These are phyloP conservation scores for Fulica atra DNA, from an alignment of 2,113 vertebrate species.

Conservation along the genomic window DNA sequence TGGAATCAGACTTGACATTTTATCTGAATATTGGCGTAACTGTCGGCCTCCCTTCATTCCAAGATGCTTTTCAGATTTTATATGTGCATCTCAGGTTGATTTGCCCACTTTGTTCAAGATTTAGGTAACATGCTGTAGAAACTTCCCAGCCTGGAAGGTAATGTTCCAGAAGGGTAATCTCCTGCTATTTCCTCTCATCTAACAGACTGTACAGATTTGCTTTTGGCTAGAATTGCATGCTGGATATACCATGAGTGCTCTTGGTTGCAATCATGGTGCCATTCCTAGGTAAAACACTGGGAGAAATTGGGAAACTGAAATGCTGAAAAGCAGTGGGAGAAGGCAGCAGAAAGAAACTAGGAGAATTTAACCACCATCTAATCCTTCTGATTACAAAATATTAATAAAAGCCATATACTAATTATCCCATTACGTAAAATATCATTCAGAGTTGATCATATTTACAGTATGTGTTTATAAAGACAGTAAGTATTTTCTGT, in stretches of 20 bases:
- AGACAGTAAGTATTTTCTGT: not conserved
- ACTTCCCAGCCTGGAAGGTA: not conserved
- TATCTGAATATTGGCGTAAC: not conserved
- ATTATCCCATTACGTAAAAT: not conserved
- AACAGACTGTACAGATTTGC: not conserved
- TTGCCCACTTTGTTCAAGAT: not conserved
- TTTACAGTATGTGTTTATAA: not conserved
- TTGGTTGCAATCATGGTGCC: not conserved
- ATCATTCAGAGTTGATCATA: not conserved
- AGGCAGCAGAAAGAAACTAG: not conserved
- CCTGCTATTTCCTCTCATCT: not conserved
- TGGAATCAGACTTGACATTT: slow-evolving; percentile 49
- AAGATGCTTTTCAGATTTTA: slow-evolving; percentile 25
- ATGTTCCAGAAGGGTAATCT: slow-evolving; percentile 10
- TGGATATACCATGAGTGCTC: not conserved
- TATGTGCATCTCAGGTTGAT: slow-evolving; percentile 30
- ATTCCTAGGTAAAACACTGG: not conserved
- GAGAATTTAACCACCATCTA: not conserved
- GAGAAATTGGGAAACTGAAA: not conserved
- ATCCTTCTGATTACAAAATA: not conserved
- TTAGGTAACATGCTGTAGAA: not conserved
- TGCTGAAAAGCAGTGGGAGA: not conserved
- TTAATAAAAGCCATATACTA: not conserved
- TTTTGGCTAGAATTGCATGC: not conserved
- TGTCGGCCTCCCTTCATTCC: not conserved